Evolutionary conservation across 1,140 invertebrate species (phyloP), one percentile per base, ranked within the genome.

Genomic region (Portunus trituberculatus): DNA sequence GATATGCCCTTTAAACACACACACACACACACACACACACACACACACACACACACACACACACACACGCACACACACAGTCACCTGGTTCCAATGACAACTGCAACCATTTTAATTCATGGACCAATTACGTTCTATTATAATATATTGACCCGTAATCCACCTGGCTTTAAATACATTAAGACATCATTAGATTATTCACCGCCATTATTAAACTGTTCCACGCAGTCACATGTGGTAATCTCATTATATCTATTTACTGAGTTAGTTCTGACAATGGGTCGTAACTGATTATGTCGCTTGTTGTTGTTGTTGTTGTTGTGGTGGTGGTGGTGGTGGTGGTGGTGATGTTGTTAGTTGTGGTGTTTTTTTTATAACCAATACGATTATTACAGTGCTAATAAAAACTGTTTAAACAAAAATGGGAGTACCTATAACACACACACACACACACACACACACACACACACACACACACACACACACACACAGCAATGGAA

Each of bases 21-120:
- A 76, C 67, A 76, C 67, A 76, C 67, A 76, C 67, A 76, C 67
- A 76, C 67, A 76, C n/a, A 76, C 67, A 76, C 67, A 76, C n/a
- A 76, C 67, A 76, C 67, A 76, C 67, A 76, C 67, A 76, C 67
- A 76, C 67, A 76, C 67, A 76, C 67, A 76, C 67, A 76, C 67
- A 76, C 20, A 76, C 67, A 76, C 67, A 76, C 67, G 8, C 67
- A 76, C 67, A 76, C 67, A n/a, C 6, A 76, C 20, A 76, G n/a
- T 76, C 20, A 76, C 20, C 10, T 76, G 52, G 16, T n/a, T n/a
- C 6, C 12, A 76, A 76, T 76, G 20, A n/a, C 20, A 76, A 76
- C 67, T n/a, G 67, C 25, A 2, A n/a, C 67, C 3, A n/a, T 76
- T 76, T n/a, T 76, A 8, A 76, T 76, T 76, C n/a, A n/a, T 76